phyloP scores from a whole-genome alignment of 2,888 invertebrate species.

The Chesias legatella region DNA sequence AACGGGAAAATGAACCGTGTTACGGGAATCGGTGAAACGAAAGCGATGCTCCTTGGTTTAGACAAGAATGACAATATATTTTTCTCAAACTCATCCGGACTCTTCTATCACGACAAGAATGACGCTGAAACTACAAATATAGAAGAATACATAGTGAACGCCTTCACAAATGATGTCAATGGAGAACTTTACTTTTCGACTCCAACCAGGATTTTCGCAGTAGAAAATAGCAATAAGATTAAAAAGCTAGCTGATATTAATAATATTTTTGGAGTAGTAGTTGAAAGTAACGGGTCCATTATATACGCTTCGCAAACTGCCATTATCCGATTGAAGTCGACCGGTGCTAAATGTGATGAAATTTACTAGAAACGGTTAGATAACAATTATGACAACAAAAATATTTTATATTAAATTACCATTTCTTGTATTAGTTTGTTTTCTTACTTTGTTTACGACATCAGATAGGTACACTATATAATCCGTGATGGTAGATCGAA shows the following conservation, averaged over 20 bases:
- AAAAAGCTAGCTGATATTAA: constrained; percentile 27
- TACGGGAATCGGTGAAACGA: constrained; percentile 32
- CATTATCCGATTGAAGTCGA: constrained; percentile 36
- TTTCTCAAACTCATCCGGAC: constrained; percentile 43
- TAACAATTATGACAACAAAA: too few species aligned
- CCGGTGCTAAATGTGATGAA: constrained; percentile 23
- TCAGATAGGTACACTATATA: too few species aligned
- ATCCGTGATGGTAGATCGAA: too few species aligned
- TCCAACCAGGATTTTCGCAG: constrained; percentile 30
- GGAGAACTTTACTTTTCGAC: constrained; percentile 41
- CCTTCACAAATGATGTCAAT: constrained; percentile 35
- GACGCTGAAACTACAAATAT: constrained; percentile 6
- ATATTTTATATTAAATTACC: too few species aligned
- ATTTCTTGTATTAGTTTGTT: too few species aligned
- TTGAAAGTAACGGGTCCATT: constrained; percentile 36
- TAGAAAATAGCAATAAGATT: constrained; percentile 20
- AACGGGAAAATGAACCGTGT: constrained; percentile 26
- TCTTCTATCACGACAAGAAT: constrained; percentile 32
- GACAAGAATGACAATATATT: constrained; percentile 34
- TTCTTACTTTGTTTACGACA: too few species aligned
- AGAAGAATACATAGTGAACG: constrained; percentile 31
- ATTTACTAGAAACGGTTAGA: too few species aligned
- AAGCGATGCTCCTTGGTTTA: constrained; percentile 35
- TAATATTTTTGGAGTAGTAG: constrained; percentile 32
- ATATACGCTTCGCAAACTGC: constrained; percentile 36